Evolutionary conservation across 2,797 vertebrate species (phyloP).

Genomic region (Lepilemur ruficaudatus): DNA sequence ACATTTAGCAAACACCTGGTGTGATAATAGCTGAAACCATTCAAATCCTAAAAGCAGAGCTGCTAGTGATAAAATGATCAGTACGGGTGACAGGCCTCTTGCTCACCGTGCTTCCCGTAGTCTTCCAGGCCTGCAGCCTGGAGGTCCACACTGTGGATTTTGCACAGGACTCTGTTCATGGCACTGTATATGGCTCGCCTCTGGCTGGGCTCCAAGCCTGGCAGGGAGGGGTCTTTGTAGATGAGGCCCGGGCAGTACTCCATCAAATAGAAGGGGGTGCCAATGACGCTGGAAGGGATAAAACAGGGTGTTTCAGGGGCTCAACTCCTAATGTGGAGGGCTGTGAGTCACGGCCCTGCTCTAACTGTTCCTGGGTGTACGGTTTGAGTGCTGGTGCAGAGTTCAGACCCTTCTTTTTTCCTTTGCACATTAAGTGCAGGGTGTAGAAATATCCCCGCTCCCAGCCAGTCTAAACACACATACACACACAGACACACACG

Average conservation of each 20-base stretch:
- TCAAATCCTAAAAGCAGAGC: background rate
- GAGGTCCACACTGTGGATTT: slow-evolving; percentile 86
- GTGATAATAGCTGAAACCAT: background rate
- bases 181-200: slow-evolving; percentile 82
- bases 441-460: background rate
- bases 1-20: background rate
- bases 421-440: background rate
- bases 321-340: background rate
- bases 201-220: slow-evolving; percentile 73
- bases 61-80: background rate
- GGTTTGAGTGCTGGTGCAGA: background rate
- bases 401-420: background rate
- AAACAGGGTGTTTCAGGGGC: background rate
- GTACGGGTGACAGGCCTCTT: background rate
- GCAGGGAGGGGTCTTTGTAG: slow-evolving; percentile 83
- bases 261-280: slow-evolving; percentile 88
- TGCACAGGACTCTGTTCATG: slow-evolving; percentile 85
- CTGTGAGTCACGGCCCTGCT: background rate
- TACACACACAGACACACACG: background rate
- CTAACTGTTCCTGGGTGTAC: background rate
- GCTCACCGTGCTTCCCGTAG: slow-evolving; percentile 82
- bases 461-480: background rate
- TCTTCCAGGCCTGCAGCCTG: slow-evolving; percentile 78
- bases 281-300: slow-evolving; percentile 81
- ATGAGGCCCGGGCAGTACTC: slow-evolving; percentile 84